Conservation (phyloP, 2,888 invertebrate genomes). For the Catotricha subobsoleta region DNA sequence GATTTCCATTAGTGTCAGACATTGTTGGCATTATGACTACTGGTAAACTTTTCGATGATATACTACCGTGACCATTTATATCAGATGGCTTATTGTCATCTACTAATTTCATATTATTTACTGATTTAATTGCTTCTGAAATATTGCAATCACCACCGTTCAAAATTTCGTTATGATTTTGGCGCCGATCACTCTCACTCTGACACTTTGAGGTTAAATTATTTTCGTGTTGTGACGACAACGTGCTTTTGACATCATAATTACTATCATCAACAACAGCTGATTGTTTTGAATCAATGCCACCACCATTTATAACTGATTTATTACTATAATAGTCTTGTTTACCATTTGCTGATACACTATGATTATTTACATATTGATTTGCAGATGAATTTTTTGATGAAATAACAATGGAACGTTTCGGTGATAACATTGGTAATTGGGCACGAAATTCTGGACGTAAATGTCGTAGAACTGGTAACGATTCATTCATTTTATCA, state of each 20-base stretch:
- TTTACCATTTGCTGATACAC: neutral
- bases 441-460: slow-evolving; percentile 75
- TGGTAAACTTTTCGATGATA: neutral
- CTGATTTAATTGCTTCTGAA: neutral
- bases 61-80: no score
- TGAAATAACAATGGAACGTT: slow-evolving; percentile 16
- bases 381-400: neutral
- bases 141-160: no score
- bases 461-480: slow-evolving; percentile 67
- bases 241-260: no score
- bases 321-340: neutral
- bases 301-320: neutral
- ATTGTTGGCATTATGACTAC: slow-evolving; percentile 15
- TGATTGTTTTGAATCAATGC: no score
- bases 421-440: slow-evolving; percentile 42
- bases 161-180: no score
- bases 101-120: slow-evolving; percentile 1
- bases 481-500: slow-evolving; percentile 17
- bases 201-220: no score
- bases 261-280: no score
- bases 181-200: no score
- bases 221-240: no score
- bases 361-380: neutral
- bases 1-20: slow-evolving; percentile 21
- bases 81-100: neutral